phyloP scores from a whole-genome alignment of 2,797 vertebrate genomes.

The Phrynocephalus forsythii region DNA sequence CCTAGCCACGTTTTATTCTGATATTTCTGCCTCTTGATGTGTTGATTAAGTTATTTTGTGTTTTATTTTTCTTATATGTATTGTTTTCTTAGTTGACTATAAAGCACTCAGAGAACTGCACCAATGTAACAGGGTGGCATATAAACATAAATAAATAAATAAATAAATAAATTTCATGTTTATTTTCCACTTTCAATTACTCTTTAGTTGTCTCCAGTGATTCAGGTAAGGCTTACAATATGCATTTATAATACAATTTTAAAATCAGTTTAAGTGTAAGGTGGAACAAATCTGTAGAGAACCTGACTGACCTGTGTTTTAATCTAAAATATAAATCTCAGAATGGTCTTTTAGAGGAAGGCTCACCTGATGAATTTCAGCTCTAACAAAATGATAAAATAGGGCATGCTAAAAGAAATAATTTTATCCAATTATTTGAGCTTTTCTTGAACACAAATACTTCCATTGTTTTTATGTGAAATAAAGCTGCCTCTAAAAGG shows the following conservation, averaged over 20 bases:
- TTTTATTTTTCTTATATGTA: too few relatives aligned
- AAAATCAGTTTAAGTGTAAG: background rate
- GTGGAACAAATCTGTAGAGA: background rate
- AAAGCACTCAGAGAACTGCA: too few relatives aligned
- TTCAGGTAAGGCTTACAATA: background rate
- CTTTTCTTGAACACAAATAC: conserved; percentile 19
- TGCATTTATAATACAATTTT: background rate
- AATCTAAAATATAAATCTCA: background rate
- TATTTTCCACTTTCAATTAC: background rate
- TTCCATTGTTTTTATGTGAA: conserved; percentile 27
- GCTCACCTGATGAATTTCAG: conserved; percentile 19
- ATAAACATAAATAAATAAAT: too few relatives aligned
- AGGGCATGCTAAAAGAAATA: conserved; percentile 30
- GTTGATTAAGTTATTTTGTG: too few relatives aligned
- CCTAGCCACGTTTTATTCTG: too few relatives aligned
- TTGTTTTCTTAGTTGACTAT: too few relatives aligned
- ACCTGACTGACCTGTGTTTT: background rate
- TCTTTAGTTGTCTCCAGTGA: background rate
- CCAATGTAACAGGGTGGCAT: too few relatives aligned
- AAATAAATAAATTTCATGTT: background rate
- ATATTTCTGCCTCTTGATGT: too few relatives aligned
- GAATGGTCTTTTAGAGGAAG: background rate
- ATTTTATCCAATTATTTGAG: conserved; percentile 25
- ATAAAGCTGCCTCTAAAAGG: conserved; percentile 28
- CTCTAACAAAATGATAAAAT: conserved; percentile 22